A percentile compares a stretch with the other conserved stretches of the same genome.
These are phyloP conservation scores for Adelphocoris suturalis DNA, from an alignment of 2,888 invertebrate species.

Conservation along the genomic window DNA sequence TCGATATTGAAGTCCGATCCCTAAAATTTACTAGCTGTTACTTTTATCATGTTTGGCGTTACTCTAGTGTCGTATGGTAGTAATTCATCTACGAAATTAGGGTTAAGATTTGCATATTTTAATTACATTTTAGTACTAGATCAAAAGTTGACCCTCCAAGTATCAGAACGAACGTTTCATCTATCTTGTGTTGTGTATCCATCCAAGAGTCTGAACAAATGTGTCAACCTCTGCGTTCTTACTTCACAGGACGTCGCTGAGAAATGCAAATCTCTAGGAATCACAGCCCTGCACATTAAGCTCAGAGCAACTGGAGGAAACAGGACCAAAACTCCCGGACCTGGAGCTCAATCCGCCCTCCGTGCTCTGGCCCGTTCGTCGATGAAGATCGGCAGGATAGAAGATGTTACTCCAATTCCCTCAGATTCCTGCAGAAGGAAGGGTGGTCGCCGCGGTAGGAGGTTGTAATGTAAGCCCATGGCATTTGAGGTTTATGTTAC, in stretches of 20 bases:
- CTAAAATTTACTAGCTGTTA: too few species aligned
- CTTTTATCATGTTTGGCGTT: too few species aligned
- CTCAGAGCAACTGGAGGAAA: conserved; percentile 99
- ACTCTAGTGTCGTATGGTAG: too few species aligned
- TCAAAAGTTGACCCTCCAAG: too few species aligned
- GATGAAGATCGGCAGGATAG: conserved; percentile 99
- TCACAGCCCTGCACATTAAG: conserved; percentile 98
- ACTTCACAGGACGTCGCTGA: conserved; percentile 94
- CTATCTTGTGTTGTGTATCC: too few species aligned
- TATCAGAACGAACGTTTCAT: too few species aligned
- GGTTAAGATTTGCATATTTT: too few species aligned
- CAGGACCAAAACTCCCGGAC: conserved; percentile 98
- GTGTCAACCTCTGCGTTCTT: too few species aligned
- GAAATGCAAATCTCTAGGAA: conserved; percentile 97
- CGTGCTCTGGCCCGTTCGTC: conserved; percentile 98
- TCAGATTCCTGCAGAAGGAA: conserved; percentile 99
- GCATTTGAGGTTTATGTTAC: conserved; percentile 49
- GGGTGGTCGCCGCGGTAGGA: conserved; percentile 99
- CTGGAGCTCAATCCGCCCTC: conserved; percentile 98
- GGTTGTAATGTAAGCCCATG: conserved; percentile 85
- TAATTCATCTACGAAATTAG: too few species aligned
- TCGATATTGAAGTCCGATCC: too few species aligned
- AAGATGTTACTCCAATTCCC: conserved; percentile 99
- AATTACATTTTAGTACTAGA: too few species aligned
- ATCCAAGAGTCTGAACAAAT: too few species aligned